Conservation (phyloP, 2,797 vertebrate genomes). For the Notolabrus celidotus region DNA sequence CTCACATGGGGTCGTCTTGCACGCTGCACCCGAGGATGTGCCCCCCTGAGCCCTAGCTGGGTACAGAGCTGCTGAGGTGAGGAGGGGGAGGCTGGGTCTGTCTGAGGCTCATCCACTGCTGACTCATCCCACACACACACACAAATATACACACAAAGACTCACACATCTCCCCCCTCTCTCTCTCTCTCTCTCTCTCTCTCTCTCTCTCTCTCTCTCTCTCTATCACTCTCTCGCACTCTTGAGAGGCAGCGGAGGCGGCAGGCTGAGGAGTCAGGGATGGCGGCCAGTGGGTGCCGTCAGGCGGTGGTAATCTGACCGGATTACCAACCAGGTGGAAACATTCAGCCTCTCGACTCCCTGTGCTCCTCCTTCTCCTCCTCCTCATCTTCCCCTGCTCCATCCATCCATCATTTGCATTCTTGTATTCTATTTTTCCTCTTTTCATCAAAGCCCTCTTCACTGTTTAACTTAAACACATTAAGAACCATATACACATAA, state of each 20-base stretch:
- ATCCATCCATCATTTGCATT: conserved; percentile 55
- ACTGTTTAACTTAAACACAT: neutral
- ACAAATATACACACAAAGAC: conserved; percentile 35
- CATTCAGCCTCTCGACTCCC: conserved; percentile 76
- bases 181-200: too few species aligned
- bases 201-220: conserved; percentile 48
- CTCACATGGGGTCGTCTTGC: conserved; percentile 70
- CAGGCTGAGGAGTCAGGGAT: conserved; percentile 72
- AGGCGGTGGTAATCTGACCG: conserved; percentile 85
- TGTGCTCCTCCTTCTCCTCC: conserved; percentile 48
- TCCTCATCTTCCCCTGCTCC: conserved; percentile 24
- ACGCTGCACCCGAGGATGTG: conserved; percentile 67
- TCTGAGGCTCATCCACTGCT: conserved; percentile 73
- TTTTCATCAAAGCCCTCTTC: conserved; percentile 3
- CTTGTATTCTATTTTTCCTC: conserved; percentile 22
- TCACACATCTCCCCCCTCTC: conserved; percentile 40
- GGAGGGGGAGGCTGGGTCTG: conserved; percentile 34
- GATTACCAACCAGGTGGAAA: conserved; percentile 89
- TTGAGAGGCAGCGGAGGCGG: conserved; percentile 66
- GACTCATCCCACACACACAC: conserved; percentile 71
- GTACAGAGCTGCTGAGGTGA: conserved; percentile 40
- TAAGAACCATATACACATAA: conserved; percentile 1
- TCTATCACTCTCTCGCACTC: conserved; percentile 62
- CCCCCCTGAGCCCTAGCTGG: conserved; percentile 50
- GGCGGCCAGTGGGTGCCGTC: conserved; percentile 80